A percentile compares a stretch with the other conserved stretches of the same genome.
These are phyloP conservation scores for Hirundichthys speculiger DNA, from an alignment of 2,113 vertebrate species.

Conservation along the genomic window DNA sequence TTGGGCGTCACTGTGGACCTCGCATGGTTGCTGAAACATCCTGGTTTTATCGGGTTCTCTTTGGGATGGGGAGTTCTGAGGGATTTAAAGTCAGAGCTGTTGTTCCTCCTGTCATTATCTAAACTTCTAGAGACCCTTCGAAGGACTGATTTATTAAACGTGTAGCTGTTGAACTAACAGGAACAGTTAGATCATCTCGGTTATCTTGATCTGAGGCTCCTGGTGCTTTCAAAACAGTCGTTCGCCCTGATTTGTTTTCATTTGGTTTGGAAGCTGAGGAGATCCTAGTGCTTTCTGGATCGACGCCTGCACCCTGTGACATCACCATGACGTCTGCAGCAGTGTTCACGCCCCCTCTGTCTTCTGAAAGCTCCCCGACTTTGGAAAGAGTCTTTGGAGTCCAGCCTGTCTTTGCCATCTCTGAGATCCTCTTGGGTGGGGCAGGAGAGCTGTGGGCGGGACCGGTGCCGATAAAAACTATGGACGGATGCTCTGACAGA, in stretches of 20 bases:
- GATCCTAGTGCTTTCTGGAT: conserved; percentile 9
- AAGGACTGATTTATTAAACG: background rate
- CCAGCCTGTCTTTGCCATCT: background rate
- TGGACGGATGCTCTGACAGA: background rate
- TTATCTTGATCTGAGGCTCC: conserved; percentile 34
- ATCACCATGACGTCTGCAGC: background rate
- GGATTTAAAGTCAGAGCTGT: background rate
- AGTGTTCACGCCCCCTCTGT: background rate
- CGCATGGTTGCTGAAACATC: background rate
- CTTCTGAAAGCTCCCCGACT: conserved; percentile 3
- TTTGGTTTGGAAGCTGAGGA: background rate
- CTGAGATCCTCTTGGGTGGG: background rate
- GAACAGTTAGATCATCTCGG: background rate
- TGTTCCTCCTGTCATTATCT: background rate
- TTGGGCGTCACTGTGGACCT: conserved; percentile 10
- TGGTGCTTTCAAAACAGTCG: background rate
- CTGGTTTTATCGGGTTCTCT: conserved; percentile 8
- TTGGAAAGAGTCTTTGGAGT: background rate
- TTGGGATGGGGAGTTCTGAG: background rate
- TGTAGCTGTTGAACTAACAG: background rate
- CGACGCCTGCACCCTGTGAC: background rate
- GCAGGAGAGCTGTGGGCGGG: background rate
- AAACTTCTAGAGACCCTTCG: conserved; percentile 2
- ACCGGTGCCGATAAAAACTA: background rate
- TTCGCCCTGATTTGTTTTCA: background rate